Evolutionary conservation across 2,113 vertebrate species (phyloP).

Genomic region (Equus przewalskii): DNA sequence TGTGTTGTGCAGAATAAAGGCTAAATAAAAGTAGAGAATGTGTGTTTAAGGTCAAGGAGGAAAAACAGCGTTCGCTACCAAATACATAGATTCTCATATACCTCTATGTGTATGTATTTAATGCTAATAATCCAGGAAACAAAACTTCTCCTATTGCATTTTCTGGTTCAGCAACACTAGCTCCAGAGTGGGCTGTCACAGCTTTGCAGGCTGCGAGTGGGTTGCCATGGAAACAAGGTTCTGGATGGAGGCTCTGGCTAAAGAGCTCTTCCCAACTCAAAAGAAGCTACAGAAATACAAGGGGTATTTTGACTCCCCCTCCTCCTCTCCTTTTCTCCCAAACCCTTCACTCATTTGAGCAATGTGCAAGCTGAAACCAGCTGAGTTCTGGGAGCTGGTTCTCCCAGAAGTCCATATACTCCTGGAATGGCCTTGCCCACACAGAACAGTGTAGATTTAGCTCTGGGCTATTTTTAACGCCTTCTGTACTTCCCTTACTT

Average conservation of each 20-base stretch:
- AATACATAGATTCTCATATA: background rate
- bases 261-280: constrained; percentile 76
- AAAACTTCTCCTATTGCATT: constrained; percentile 68
- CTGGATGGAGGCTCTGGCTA: constrained; percentile 81
- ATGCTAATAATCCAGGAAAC: constrained; percentile 68
- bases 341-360: constrained; percentile 4
- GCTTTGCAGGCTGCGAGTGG: constrained; percentile 74
- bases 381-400: background rate
- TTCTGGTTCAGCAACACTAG: constrained; percentile 83
- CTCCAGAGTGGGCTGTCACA: constrained; percentile 78
- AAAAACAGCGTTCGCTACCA: constrained; percentile 1
- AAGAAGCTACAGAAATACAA: constrained; percentile 70
- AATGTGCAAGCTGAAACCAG: constrained; percentile 16
- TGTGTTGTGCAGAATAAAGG: background rate
- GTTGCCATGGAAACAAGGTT: constrained; percentile 88
- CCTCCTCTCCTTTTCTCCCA: background rate
- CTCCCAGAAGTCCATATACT: background rate
- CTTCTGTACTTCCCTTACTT: background rate
- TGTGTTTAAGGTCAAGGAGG: background rate
- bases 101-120: constrained; percentile 34
- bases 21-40: background rate
- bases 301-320: constrained; percentile 47
- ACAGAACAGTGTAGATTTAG: background rate
- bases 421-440: background rate
- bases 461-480: background rate